Evolutionary conservation across 2,888 invertebrate genomes (phyloP).

Genomic region (Dicroscelio sp.): DNA sequence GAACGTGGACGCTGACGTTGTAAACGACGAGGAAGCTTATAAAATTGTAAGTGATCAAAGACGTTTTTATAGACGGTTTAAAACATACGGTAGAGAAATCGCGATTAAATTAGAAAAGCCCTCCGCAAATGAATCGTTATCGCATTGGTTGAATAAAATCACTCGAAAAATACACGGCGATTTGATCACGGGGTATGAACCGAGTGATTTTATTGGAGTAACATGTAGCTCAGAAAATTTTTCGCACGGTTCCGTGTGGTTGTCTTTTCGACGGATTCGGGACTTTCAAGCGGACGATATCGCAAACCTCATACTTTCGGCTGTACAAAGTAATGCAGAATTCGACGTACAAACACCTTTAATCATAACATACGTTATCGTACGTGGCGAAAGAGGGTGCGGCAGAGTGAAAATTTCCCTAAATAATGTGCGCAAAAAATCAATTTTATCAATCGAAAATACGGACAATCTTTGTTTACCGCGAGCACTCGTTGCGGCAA

Average conservation of each 20-base stretch:
- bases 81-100: neutral
- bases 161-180: neutral
- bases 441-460: slow-evolving; percentile 12
- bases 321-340: neutral
- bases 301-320: neutral
- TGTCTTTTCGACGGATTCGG: slow-evolving; percentile 12
- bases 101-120: no score
- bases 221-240: neutral
- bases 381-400: neutral
- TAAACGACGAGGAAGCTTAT: no score
- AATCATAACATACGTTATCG: neutral
- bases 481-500: neutral
- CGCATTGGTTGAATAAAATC: neutral
- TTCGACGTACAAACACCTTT: neutral
- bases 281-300: neutral
- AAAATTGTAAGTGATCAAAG: no score
- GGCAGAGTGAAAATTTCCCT: neutral
- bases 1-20: no score
- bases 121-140: no score
- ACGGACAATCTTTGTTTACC: slow-evolving; percentile 15
- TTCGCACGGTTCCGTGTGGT: neutral
- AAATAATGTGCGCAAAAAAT: slow-evolving; percentile 6
- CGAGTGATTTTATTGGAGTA: slow-evolving; percentile 1
- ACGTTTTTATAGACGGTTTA: neutral
- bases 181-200: neutral